Conservation (phyloP, 2,113 vertebrate species). For the Sakesphorus luctuosus region DNA sequence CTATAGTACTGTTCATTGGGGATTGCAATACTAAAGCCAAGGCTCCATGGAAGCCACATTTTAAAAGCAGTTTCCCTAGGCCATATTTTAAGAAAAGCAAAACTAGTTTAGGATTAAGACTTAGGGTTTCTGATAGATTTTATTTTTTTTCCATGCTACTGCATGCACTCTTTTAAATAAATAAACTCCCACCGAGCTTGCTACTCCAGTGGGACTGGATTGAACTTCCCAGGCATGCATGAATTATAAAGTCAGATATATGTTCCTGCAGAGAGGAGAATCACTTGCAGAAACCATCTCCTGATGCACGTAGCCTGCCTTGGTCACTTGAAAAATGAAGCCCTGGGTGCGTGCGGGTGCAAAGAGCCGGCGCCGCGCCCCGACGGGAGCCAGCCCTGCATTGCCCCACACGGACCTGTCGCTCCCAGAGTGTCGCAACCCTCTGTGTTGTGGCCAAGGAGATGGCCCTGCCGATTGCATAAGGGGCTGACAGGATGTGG, state of each 20-base stretch:
- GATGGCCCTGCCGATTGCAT: not conserved
- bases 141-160: conserved; percentile 41
- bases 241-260: conserved; percentile 42
- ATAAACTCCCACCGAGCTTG: conserved; percentile 55
- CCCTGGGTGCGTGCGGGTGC: not conserved
- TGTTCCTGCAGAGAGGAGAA: not conserved
- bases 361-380: not conserved
- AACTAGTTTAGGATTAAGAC: conserved; percentile 29
- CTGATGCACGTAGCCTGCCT: not conserved
- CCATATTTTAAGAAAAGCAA: not conserved
- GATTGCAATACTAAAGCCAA: not conserved
- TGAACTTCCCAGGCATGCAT: conserved; percentile 55
- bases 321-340: not conserved
- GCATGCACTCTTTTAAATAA: conserved; percentile 54
- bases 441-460: not conserved
- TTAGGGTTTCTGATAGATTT: not conserved
- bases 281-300: not conserved
- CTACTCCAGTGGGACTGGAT: conserved; percentile 57
- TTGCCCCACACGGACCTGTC: not conserved
- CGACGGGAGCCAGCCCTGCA: not conserved
- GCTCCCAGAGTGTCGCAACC: not conserved
- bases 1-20: not conserved
- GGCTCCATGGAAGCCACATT: not conserved
- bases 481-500: conserved; percentile 33
- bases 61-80: not conserved